Evolutionary conservation across 1,140 invertebrate species (phyloP).

Genomic region (Drosophila mayri): DNA sequence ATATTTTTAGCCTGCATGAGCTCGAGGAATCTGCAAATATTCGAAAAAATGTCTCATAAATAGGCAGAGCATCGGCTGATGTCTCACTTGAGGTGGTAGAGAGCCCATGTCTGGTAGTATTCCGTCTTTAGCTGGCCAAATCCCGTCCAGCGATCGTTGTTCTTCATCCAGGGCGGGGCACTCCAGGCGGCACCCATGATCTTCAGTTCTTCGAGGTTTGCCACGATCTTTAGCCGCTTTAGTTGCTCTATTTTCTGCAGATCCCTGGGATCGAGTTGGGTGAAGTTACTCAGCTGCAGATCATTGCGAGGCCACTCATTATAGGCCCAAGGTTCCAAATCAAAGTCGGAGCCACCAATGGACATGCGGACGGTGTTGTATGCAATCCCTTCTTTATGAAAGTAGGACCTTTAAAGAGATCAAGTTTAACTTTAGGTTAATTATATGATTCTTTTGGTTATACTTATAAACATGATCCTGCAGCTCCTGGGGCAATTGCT

Average conservation of each 20-base stretch:
- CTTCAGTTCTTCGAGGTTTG: conserved; percentile 63
- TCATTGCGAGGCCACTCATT: conserved; percentile 87
- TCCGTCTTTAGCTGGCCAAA: conserved; percentile 87
- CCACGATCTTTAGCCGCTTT: conserved; percentile 59
- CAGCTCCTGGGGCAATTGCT: conserved; percentile 86
- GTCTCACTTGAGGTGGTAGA: conserved; percentile 91
- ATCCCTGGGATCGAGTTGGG: conserved; percentile 73
- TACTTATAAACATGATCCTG: conserved; percentile 89
- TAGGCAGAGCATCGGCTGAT: not conserved
- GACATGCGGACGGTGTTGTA: conserved; percentile 92
- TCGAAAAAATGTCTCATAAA: conserved; percentile 3
- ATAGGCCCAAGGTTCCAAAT: conserved; percentile 86
- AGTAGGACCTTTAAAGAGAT: conserved; percentile 86
- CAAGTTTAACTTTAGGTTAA: not conserved
- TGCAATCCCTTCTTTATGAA: conserved; percentile 88
- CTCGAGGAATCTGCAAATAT: conserved; percentile 72
- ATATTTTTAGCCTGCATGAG: conserved; percentile 85
- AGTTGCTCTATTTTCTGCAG: conserved; percentile 70
- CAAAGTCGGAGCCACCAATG: conserved; percentile 94
- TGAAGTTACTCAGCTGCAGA: conserved; percentile 88
- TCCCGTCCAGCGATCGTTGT: conserved; percentile 88
- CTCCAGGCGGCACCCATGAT: conserved; percentile 93
- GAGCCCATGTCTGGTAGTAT: conserved; percentile 92
- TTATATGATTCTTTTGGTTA: conserved; percentile 1
- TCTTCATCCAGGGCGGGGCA: conserved; percentile 97